Evolutionary conservation across 2,113 vertebrate genomes (phyloP), one percentile per base, ranked within the genome.

Genomic region (Bubalus kerabau): DNA sequence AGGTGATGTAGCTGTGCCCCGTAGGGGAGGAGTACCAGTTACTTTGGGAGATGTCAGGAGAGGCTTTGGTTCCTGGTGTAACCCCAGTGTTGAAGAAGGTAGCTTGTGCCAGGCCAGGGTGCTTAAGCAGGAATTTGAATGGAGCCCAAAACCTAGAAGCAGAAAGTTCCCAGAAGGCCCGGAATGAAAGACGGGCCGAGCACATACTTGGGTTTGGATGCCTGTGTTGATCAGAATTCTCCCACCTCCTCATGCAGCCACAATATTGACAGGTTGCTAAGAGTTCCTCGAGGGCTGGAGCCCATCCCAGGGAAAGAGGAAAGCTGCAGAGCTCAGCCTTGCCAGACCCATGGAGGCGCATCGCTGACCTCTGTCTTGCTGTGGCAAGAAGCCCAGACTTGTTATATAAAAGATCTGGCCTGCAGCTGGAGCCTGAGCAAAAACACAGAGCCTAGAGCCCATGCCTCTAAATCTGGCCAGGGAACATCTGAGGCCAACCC

Each of bases 241-340:
- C 95, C 82, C 96, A 92, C 82, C 93, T 97, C 97, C 32, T 84
- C 76, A 91, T 97, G 95, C 87, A 86, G 36, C 36, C 90, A 98
- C 87, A 99, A 99, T 98, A 99, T 98, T 98, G 98, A 99, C 98
- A 98, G 98, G 98, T 98, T 98, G 98, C 98, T 99, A 98, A 98
- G 98, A 98, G 98, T 98, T 98, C 98, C 98, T 98, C 92, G 97
- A 98, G 98, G 98, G 91, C 98, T 98, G 98, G 98, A 98, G 98
- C 95, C 92, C 76, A 98, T 98, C 98, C 98, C 97, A 0, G 16
- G 80, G 52, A 26, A 93, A 96, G 95, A 32, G 87, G 93, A 98
- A 98, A 28, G 89, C 96, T 87, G 87, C 7, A 48, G n/a, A 46
- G 59, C 59, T 48, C 10, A 87, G 97, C 94, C 97, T 60, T 87